Base-by-base conservation (phyloP, 2,113 vertebrate genomes). In the Martes martes region DNA sequence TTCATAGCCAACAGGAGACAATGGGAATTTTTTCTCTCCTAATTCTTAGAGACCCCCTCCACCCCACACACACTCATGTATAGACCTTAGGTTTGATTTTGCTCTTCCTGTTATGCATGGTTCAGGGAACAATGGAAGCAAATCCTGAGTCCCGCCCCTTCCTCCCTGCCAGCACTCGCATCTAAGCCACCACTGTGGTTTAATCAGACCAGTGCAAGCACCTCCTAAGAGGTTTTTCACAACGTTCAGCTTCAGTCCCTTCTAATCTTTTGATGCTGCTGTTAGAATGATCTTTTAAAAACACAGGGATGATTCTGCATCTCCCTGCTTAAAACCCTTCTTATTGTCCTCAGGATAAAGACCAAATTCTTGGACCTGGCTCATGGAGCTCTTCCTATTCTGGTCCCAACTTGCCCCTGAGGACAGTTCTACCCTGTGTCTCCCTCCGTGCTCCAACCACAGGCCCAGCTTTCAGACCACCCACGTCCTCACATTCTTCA, bases 1-100 rank as follows among this genome's bases (percentile, higher is more conserved):
- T 94, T 96, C 52, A 61, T 36, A 78, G 78, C 33, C 92, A 96
- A 97, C 47, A 63, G 96, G 67, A 89, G 76, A 45, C 52, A 59
- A 65, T 96, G 95, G 96, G 74, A 78, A 73, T 88, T 92, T 59
- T 90, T 94, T 93, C 92, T 96, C 15, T 84, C 45, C 82, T 89
- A 92, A 89, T 91, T 81, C 69, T 92, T 71, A 81, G 81, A 91
- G 86, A 95, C 7, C 15, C 4, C 16, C 15, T 3, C 18, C 7
- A 47, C 71, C 47, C 55, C 14, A 28, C 26, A 11, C 28, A 13
- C 11, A 65, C 59, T 67, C 61, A 52, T 73, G 23, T 63, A 65
- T 52, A 96, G 82, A 94, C 65, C 89, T 78, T 7, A 84, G 57
- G 89, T 88, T 92, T 92, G 96, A 88, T 89, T 85, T 96, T 96